phyloP scores from a whole-genome alignment of 2,113 vertebrate genomes.

The Motacilla alba region DNA sequence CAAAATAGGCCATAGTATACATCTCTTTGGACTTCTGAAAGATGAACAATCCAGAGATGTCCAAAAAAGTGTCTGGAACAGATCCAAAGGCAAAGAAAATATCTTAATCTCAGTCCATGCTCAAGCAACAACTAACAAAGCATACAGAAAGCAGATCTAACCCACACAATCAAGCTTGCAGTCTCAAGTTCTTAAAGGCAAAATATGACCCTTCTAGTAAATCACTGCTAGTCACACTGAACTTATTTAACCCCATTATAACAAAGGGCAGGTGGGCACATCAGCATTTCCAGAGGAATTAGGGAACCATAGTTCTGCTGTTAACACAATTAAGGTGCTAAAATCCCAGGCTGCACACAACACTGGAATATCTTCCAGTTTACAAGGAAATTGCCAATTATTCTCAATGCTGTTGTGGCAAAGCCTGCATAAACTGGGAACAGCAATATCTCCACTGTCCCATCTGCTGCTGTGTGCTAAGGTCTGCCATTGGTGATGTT shows the following conservation, averaged over 20 bases:
- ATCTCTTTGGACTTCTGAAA: background rate
- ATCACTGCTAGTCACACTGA: background rate
- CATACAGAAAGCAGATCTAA: constrained; percentile 19
- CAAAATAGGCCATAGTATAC: constrained; percentile 33
- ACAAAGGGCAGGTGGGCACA: background rate
- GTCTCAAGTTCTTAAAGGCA: background rate
- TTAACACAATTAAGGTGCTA: background rate
- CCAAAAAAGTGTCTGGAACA: constrained; percentile 32
- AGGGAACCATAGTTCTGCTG: background rate
- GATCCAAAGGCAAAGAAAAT: constrained; percentile 18
- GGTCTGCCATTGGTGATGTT: background rate
- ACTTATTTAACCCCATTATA: background rate
- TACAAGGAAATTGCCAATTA: background rate
- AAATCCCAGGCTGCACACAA: background rate
- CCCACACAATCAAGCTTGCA: background rate
- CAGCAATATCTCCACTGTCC: background rate
- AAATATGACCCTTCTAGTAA: background rate
- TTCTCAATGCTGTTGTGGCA: background rate
- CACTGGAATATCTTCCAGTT: background rate
- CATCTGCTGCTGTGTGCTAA: background rate
- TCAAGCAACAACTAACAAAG: background rate
- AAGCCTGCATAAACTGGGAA: background rate
- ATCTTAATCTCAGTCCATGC: background rate
- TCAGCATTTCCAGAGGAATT: background rate
- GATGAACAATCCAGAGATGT: background rate